Evolutionary conservation across 2,113 vertebrate species (phyloP), one percentile per base, ranked within the genome.

Genomic region (Enhydra lutris): DNA sequence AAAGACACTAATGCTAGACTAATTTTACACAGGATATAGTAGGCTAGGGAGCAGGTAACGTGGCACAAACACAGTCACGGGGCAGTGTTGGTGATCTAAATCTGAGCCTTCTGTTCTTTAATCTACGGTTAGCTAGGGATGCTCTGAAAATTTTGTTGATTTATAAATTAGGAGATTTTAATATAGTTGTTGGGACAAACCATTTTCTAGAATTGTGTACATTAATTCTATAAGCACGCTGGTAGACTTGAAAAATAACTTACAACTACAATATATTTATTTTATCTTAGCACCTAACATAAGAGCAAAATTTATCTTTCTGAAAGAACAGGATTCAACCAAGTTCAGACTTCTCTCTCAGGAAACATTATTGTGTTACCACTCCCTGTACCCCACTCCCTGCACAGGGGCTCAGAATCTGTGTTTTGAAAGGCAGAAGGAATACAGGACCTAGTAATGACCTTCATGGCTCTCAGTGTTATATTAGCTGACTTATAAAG

Each of bases 311-410:
- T 42, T 65, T 59, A 1, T 36, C 26, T 42, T 95, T 85, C 47
- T 81, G 7, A 85, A 96, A 76, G 18, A 76, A n/a, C 9, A 76
- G 59, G 93, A 84, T 94, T 96, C 55, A 21, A n/a, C 14, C 21
- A 86, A 86, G 7, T 83, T 94, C 9, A 26, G 4, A 10, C 36
- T 86, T 95, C 14, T 91, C 5, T 84, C 31, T 80, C 17, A 17
- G 36, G 36, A 65, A 91, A 82, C 34, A 18, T 29, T 89, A 81
- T 47, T 55, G 14, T 42, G 26, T 57, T 42, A 59, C 3, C 7
- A 7, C 17, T 31, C 17, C 17, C 18, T 4, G 1, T 24, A 7
- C 57, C 8, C 23, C 24, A 26, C 59, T 24, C 9, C 24, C 59
- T 11, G 24, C 24, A 26, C 59, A 65, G 57, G 1, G 52, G 3